Evolutionary conservation across 2,797 vertebrate genomes (phyloP).

Genomic region (Borostomias antarcticus): DNA sequence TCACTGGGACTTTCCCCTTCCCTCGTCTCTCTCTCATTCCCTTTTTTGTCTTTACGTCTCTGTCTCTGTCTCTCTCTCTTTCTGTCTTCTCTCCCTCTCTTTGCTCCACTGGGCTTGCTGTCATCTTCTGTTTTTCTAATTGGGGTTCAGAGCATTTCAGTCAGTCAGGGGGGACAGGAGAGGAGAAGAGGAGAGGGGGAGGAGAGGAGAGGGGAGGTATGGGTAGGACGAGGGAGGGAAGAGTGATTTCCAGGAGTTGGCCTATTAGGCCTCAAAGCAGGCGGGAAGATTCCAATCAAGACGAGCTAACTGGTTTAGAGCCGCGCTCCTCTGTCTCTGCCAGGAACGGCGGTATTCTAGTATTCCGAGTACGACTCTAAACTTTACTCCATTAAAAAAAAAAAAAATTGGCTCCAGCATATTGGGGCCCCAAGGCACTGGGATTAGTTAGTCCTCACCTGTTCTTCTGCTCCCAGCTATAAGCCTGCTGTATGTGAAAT

Average conservation of each 20-base stretch:
- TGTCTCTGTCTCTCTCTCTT: neutral
- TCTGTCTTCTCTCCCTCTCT: neutral
- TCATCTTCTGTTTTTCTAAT: constrained; percentile 69
- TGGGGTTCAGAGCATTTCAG: constrained; percentile 63
- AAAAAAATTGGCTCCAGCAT: too few relatives aligned
- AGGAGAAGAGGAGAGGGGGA: constrained; percentile 26
- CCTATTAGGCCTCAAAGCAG: constrained; percentile 40
- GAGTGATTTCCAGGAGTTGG: constrained; percentile 38
- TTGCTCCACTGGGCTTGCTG: constrained; percentile 55
- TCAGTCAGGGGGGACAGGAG: constrained; percentile 27
- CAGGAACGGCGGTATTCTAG: neutral
- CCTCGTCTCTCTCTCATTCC: constrained; percentile 20
- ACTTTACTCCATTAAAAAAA: too few relatives aligned
- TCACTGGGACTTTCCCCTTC: neutral
- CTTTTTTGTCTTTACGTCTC: constrained; percentile 23
- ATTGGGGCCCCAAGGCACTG: too few relatives aligned
- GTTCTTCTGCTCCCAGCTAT: too few relatives aligned
- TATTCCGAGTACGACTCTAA: too few relatives aligned
- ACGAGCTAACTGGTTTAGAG: constrained; percentile 31
- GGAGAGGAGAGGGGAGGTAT: neutral
- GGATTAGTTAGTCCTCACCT: too few relatives aligned
- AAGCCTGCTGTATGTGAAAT: too few relatives aligned
- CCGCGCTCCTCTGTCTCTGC: neutral
- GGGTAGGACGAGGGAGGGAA: neutral
- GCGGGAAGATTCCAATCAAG: constrained; percentile 42